These are phyloP conservation scores for Philonicus albiceps DNA, from an alignment of 2,888 invertebrate genomes.

Conservation along the genomic window DNA sequence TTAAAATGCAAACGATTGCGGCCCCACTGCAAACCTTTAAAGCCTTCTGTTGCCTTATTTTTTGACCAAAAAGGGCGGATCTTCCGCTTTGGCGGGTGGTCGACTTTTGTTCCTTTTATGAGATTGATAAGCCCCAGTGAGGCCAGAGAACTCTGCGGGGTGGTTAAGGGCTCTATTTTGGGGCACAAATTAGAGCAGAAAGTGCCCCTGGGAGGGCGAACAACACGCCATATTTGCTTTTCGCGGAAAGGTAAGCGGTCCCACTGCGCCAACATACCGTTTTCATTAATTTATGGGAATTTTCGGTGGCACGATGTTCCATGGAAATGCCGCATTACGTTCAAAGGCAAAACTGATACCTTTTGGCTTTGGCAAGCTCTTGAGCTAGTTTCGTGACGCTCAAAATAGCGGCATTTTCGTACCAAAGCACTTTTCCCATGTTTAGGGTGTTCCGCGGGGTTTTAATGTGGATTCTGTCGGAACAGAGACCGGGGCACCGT, in stretches of 20 bases:
- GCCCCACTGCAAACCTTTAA: not conserved
- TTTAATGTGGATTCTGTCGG: not conserved
- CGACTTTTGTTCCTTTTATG: not conserved
- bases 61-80: not conserved
- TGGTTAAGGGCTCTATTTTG: not conserved
- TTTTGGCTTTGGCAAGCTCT: not conserved
- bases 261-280: not conserved
- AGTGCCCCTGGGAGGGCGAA: not conserved
- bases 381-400: constrained; percentile 17
- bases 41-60: not conserved
- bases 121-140: not conserved
- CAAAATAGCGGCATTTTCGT: not conserved
- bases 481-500: not conserved
- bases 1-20: not conserved
- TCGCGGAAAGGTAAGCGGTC: not conserved
- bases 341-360: not conserved
- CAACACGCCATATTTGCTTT: not conserved
- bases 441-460: not conserved
- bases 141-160: not conserved
- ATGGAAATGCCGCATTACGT: constrained; percentile 12
- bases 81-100: not conserved
- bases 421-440: not conserved
- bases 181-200: not conserved
- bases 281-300: not conserved
- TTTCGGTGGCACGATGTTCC: not conserved